Evolutionary conservation across 1,140 invertebrate genomes (phyloP).

Genomic region (Rhynchophorus ferrugineus): DNA sequence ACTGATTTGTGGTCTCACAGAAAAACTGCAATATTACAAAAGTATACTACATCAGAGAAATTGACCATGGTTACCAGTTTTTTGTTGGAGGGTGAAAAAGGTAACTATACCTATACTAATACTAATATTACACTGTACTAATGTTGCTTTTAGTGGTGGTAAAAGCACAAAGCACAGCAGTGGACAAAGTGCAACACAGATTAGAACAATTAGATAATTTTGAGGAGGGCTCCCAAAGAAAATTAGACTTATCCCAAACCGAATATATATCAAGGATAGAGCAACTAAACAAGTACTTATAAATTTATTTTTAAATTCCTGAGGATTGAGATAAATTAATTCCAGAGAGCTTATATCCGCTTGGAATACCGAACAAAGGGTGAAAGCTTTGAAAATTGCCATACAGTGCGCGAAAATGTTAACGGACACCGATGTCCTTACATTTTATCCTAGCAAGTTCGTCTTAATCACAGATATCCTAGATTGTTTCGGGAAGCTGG

Average conservation of each 20-base stretch:
- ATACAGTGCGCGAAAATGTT: conserved; percentile 94
- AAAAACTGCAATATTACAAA: conserved; percentile 66
- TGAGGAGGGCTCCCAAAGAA: conserved; percentile 80
- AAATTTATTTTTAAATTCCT: neutral
- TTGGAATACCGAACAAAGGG: conserved; percentile 89
- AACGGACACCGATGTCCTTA: conserved; percentile 77
- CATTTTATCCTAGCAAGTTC: conserved; percentile 98
- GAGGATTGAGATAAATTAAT: neutral
- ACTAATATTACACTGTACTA: conserved; percentile 2
- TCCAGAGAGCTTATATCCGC: conserved; percentile 68
- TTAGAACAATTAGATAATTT: conserved; percentile 92
- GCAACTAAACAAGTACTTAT: conserved; percentile 63
- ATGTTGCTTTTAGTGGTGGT: conserved; percentile 53
- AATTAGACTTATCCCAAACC: conserved; percentile 83
- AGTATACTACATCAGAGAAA: conserved; percentile 88
- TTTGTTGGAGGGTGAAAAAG: conserved; percentile 70
- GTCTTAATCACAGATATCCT: conserved; percentile 92
- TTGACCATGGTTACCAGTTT: conserved; percentile 84
- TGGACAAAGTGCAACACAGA: conserved; percentile 84
- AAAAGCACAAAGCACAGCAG: conserved; percentile 68
- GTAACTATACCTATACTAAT: conserved; percentile 43
- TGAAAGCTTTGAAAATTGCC: conserved; percentile 93
- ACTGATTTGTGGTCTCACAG: conserved; percentile 69
- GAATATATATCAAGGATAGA: conserved; percentile 86
- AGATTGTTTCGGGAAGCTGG: conserved; percentile 89